These are phyloP conservation scores for Euclidia mi DNA, from an alignment of 2,888 invertebrate species.

Conservation along the genomic window DNA sequence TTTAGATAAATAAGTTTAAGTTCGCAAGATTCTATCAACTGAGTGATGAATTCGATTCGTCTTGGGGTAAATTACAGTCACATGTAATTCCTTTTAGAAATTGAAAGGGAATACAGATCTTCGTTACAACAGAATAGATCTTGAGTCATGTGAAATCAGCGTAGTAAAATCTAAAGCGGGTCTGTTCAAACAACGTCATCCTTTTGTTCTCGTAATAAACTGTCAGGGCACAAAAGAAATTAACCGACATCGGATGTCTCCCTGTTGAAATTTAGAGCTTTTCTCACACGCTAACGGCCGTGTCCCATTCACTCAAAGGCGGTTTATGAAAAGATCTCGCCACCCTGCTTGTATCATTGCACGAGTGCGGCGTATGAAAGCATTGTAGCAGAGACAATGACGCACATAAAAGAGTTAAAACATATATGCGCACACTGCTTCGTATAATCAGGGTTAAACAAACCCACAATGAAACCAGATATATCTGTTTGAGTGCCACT, in stretches of 20 bases:
- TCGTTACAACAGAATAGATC: conserved; percentile 76
- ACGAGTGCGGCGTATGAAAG: conserved; percentile 50
- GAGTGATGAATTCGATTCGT: conserved; percentile 66
- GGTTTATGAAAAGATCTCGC: conserved; percentile 67
- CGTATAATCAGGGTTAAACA: conserved; percentile 24
- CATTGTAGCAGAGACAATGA: conserved; percentile 53
- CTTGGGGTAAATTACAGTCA: conserved; percentile 70
- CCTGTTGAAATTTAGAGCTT: conserved; percentile 74
- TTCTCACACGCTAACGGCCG: conserved; percentile 65
- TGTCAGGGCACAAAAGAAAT: conserved; percentile 84
- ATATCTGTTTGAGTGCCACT: conserved; percentile 2
- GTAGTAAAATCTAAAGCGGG: conserved; percentile 81
- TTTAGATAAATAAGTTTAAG: too few species aligned
- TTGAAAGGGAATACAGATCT: conserved; percentile 74
- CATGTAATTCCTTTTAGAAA: conserved; percentile 76
- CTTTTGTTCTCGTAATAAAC: conserved; percentile 86
- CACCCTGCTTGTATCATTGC: conserved; percentile 53
- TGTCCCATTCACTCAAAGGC: conserved; percentile 67
- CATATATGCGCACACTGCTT: conserved; percentile 44
- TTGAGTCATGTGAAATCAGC: conserved; percentile 82
- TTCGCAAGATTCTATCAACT: conserved; percentile 59
- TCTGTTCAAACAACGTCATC: conserved; percentile 78
- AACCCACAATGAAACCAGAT: conserved; percentile 11
- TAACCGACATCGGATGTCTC: conserved; percentile 77
- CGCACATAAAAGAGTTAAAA: conserved; percentile 51